These are phyloP conservation scores for Ceyx erithaca DNA, from an alignment of 2,797 vertebrate genomes.

Conservation along the genomic window DNA sequence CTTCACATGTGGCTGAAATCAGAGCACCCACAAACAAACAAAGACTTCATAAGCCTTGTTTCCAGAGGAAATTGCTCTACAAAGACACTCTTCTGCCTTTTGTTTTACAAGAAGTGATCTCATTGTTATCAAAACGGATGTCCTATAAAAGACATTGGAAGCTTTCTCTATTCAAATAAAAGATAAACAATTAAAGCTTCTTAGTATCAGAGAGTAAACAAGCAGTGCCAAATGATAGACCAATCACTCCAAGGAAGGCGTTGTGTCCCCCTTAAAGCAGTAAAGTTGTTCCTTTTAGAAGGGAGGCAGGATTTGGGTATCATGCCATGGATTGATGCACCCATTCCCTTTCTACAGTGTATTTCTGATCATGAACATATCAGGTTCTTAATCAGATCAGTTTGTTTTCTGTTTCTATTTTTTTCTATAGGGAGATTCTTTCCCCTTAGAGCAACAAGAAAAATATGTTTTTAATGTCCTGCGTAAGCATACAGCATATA, in stretches of 20 bases:
- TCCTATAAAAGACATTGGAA: constrained; percentile 7
- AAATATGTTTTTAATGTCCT: background rate
- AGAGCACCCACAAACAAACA: background rate
- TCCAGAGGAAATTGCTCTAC: constrained; percentile 31
- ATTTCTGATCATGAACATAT: background rate
- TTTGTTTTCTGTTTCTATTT: background rate
- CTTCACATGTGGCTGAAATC: background rate
- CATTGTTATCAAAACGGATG: constrained; percentile 18
- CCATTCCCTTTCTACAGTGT: background rate
- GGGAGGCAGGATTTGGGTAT: background rate
- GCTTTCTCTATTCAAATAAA: constrained; percentile 27
- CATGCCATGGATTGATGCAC: background rate
- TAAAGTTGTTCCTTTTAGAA: background rate
- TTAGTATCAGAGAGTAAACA: constrained; percentile 14
- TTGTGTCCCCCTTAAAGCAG: background rate
- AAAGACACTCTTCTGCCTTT: constrained; percentile 38
- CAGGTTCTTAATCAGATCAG: background rate
- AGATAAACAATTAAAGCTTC: constrained; percentile 17
- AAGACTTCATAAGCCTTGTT: background rate
- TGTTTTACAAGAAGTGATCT: constrained; percentile 50
- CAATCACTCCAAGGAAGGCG: background rate
- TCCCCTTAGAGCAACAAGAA: background rate
- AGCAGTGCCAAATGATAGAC: background rate
- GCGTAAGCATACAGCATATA: fast-evolving
- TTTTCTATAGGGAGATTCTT: background rate